These are phyloP conservation scores for Cylindroiulus punctatus DNA, from an alignment of 2,888 invertebrate genomes.

Conservation along the genomic window DNA sequence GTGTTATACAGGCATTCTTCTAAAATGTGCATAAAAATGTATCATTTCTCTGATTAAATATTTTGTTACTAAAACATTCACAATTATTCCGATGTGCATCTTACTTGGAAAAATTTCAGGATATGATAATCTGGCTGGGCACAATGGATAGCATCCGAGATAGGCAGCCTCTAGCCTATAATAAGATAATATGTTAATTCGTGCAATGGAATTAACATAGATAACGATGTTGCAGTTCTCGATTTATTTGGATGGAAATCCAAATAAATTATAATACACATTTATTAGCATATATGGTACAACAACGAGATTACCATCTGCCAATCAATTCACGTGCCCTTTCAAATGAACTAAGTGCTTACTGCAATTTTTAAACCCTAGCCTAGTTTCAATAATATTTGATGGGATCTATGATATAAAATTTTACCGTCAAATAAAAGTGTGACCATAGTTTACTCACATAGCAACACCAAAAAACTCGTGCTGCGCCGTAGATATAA, in stretches of 20 bases:
- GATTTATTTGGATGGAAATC: slow-evolving; percentile 7
- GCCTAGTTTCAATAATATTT: neutral
- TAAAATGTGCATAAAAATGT: slow-evolving; percentile 21
- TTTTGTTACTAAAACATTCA: neutral
- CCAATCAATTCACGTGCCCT: slow-evolving; percentile 43
- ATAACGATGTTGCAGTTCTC: slow-evolving; percentile 53
- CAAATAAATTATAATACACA: slow-evolving; percentile 57
- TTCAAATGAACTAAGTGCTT: neutral
- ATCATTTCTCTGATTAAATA: neutral
- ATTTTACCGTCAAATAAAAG: neutral
- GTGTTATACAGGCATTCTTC: slow-evolving; percentile 52
- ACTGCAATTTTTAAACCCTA: neutral
- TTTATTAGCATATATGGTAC: neutral
- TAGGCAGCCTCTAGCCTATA: slow-evolving; percentile 75
- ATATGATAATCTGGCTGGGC: slow-evolving; percentile 76
- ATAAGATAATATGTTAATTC: neutral
- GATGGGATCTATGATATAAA: neutral
- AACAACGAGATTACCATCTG: neutral
- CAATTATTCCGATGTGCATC: neutral
- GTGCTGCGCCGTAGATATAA: slow-evolving; percentile 78
- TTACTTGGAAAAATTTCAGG: slow-evolving; percentile 75
- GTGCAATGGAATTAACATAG: slow-evolving; percentile 60
- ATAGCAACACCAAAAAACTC: slow-evolving; percentile 82
- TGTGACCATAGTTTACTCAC: slow-evolving; percentile 66
- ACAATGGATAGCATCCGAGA: slow-evolving; percentile 77